These are phyloP conservation scores for Bugulina stolonifera DNA, from an alignment of 2,888 invertebrate species.

Conservation along the genomic window DNA sequence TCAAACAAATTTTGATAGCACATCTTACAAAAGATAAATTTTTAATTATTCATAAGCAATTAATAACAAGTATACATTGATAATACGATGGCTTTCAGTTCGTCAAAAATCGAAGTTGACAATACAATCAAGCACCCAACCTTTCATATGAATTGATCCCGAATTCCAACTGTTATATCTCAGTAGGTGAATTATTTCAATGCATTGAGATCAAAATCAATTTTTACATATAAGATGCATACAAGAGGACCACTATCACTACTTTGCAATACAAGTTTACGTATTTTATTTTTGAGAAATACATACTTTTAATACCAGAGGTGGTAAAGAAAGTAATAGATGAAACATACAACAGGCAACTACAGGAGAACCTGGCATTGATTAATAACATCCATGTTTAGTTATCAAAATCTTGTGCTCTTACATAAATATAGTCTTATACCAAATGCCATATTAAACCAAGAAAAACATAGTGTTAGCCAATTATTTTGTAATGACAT, in stretches of 20 bases:
- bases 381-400: too few species aligned
- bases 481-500: conserved; percentile 22
- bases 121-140: conserved; percentile 23
- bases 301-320: too few species aligned
- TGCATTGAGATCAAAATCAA: background rate
- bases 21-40: conserved; percentile 19
- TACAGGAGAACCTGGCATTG: too few species aligned
- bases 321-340: too few species aligned
- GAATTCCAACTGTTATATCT: conserved; percentile 19
- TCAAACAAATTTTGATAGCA: conserved; percentile 26
- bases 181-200: background rate
- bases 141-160: conserved; percentile 20
- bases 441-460: background rate
- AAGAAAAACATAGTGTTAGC: conserved; percentile 21
- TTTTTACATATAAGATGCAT: too few species aligned
- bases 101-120: conserved; percentile 26
- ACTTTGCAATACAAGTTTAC: too few species aligned
- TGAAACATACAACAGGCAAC: too few species aligned
- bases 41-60: conserved; percentile 26
- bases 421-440: too few species aligned
- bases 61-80: conserved; percentile 23
- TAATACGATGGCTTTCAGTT: conserved; percentile 22
- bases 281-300: too few species aligned
- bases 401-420: too few species aligned
- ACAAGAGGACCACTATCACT: too few species aligned